Evolutionary conservation across 2,888 invertebrate genomes (phyloP).

Genomic region (Slavum lentiscoides): DNA sequence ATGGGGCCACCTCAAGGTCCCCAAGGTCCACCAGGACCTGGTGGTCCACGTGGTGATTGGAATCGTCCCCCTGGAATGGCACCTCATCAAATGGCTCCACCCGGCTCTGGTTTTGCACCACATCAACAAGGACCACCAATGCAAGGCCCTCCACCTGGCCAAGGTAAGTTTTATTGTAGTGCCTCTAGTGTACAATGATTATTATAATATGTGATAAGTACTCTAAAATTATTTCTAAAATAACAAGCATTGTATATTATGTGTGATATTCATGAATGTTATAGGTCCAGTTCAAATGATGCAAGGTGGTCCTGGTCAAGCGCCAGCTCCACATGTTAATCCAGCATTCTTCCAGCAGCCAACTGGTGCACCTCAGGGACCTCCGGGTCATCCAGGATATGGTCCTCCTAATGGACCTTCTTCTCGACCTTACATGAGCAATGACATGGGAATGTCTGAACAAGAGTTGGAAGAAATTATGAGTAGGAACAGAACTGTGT

Average conservation of each 20-base stretch:
- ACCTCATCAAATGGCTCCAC: slow-evolving; percentile 53
- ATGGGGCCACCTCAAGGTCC: slow-evolving; percentile 60
- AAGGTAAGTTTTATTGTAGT: slow-evolving; percentile 60
- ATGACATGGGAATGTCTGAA: slow-evolving; percentile 74
- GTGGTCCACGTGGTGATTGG: slow-evolving; percentile 71
- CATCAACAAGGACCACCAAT: slow-evolving; percentile 62
- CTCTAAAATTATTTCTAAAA: not conserved
- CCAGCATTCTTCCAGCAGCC: slow-evolving; percentile 92
- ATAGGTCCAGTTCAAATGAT: slow-evolving; percentile 59
- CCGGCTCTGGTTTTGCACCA: slow-evolving; percentile 60
- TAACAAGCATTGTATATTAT: not conserved
- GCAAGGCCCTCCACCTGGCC: slow-evolving; percentile 73
- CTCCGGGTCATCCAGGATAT: slow-evolving; percentile 65
- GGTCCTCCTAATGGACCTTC: slow-evolving; percentile 56
- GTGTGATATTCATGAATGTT: not conserved
- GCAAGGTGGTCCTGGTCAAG: slow-evolving; percentile 65
- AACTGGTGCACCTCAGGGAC: slow-evolving; percentile 70
- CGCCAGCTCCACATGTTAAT: slow-evolving; percentile 92
- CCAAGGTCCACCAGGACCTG: slow-evolving; percentile 63
- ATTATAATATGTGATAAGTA: not conserved
- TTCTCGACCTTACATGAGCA: slow-evolving; percentile 58
- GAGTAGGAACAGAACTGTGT: slow-evolving; percentile 94
- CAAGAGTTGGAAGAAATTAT: slow-evolving; percentile 98
- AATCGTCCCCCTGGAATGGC: slow-evolving; percentile 68
- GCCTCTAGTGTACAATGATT: not conserved